Evolutionary conservation across 1,140 invertebrate species (phyloP).

Genomic region (Ceratina australensis): DNA sequence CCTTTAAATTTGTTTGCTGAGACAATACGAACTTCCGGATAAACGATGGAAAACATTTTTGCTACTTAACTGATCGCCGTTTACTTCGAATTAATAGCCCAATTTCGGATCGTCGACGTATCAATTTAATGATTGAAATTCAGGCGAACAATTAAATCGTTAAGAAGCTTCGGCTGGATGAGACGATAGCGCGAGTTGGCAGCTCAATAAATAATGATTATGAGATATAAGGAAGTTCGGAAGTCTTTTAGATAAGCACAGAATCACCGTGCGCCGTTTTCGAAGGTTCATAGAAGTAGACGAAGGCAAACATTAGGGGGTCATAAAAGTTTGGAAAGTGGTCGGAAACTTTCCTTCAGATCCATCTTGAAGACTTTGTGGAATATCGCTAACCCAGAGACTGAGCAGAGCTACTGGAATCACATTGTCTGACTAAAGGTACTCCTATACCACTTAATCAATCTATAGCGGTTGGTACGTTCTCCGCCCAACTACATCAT

Average conservation of each 20-base stretch:
- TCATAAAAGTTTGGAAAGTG: neutral
- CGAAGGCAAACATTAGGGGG: neutral
- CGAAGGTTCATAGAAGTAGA: neutral
- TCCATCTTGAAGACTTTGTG: neutral
- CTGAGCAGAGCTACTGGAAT: neutral
- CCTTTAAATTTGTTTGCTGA: conserved; percentile 8
- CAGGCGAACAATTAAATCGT: too few relatives aligned
- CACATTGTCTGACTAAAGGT: neutral
- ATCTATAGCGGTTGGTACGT: too few relatives aligned
- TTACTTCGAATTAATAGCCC: too few relatives aligned
- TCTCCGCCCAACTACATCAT: too few relatives aligned
- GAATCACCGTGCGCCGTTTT: too few relatives aligned
- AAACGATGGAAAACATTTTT: too few relatives aligned
- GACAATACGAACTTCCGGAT: too few relatives aligned
- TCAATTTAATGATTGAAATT: too few relatives aligned
- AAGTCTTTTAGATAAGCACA: neutral
- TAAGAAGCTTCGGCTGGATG: too few relatives aligned
- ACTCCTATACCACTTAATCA: neutral
- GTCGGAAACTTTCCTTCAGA: neutral
- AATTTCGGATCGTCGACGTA: too few relatives aligned
- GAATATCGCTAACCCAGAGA: neutral
- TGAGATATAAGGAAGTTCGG: neutral
- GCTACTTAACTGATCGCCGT: too few relatives aligned
- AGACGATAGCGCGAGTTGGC: neutral
- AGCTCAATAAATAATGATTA: neutral